Conservation (phyloP, 2,113 vertebrate genomes). For the Dipodomys ordii region DNA sequence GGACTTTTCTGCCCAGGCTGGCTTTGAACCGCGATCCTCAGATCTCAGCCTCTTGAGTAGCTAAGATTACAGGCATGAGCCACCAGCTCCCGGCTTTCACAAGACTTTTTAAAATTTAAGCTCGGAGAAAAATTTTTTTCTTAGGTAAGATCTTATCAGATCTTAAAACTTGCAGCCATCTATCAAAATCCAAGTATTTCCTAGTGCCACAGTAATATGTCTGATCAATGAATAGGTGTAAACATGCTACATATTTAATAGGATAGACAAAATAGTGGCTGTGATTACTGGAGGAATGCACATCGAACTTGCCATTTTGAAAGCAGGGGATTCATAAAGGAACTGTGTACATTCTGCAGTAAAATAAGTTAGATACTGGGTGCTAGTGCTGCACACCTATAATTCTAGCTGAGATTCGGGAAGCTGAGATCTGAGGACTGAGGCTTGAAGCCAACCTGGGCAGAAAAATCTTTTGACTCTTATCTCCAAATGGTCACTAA, state of each 20-base stretch:
- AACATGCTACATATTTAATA: neutral
- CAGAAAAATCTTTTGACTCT: no score
- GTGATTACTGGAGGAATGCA: neutral
- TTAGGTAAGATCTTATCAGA: no score
- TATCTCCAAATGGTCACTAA: no score
- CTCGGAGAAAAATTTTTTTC: neutral
- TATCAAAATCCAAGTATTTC: constrained; percentile 40
- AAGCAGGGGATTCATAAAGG: neutral
- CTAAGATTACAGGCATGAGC: no score
- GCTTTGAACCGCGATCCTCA: no score
- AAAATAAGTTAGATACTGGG: no score
- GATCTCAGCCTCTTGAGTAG: no score
- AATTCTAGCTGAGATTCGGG: no score
- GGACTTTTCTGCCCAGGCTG: no score
- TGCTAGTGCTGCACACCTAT: no score
- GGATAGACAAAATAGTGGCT: neutral
- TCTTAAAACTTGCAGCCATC: neutral
- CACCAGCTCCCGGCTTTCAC: neutral
- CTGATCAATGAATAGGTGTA: neutral
- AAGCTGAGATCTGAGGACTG: no score
- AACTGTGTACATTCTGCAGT: neutral
- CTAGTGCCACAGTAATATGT: neutral
- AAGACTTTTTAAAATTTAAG: neutral
- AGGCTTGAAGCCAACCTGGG: no score
- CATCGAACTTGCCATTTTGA: neutral